Evolutionary conservation across 2,797 vertebrate species (phyloP).

Genomic region (Semaprochilodus insignis): DNA sequence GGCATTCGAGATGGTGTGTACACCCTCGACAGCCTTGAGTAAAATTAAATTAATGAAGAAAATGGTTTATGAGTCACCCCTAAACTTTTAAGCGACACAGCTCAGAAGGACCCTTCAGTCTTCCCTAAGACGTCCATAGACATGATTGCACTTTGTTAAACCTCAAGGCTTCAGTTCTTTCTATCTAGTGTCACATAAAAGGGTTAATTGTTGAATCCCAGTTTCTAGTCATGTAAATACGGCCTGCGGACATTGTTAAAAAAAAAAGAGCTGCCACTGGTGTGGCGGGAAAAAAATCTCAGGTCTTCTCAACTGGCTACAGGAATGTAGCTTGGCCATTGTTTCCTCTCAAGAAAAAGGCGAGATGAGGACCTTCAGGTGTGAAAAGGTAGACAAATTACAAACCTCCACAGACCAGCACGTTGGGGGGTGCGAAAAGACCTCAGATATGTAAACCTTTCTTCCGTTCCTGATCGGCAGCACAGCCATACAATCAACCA

Average conservation of each 20-base stretch:
- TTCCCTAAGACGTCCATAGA: neutral
- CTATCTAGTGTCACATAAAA: neutral
- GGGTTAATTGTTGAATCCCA: neutral
- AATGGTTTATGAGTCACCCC: conserved; percentile 37
- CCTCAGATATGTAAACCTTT: conserved; percentile 78
- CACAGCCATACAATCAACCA: conserved; percentile 72
- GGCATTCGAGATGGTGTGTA: conserved; percentile 26
- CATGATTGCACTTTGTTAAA: conserved; percentile 6
- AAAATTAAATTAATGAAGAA: conserved; percentile 39
- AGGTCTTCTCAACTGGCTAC: conserved; percentile 6
- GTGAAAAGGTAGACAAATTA: conserved; percentile 58
- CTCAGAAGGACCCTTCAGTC: conserved; percentile 15
- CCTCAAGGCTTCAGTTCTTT: neutral
- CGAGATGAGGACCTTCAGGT: conserved; percentile 47
- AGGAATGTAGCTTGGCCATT: conserved; percentile 39
- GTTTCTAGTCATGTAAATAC: neutral
- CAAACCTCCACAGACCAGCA: conserved; percentile 42
- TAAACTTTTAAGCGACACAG: conserved; percentile 23
- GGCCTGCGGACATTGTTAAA: neutral
- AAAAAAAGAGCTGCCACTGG: neutral
- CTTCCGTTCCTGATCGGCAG: conserved; percentile 72
- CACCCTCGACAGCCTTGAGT: conserved; percentile 22
- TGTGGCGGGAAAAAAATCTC: neutral
- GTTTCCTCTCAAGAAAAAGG: conserved; percentile 26
- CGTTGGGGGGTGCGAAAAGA: conserved; percentile 13